A percentile compares a stretch with the other conserved stretches of the same genome.
Evolutionary conservation across 2,888 invertebrate species (phyloP).

Genomic region (Sarcophaga variegata): DNA sequence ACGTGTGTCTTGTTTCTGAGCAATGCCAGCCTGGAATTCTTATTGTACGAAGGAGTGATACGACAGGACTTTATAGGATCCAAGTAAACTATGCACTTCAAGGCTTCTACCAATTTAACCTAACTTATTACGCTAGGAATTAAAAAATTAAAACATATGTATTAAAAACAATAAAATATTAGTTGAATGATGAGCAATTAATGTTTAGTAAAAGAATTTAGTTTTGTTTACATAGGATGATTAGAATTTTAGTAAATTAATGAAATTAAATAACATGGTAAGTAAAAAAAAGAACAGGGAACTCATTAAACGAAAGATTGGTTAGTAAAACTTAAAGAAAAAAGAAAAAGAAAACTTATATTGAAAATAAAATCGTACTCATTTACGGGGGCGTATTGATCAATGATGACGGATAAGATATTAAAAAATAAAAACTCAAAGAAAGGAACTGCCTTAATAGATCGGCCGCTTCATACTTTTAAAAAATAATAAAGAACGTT

Average conservation of each 20-base stretch:
- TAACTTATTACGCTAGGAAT: no score
- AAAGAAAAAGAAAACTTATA: not conserved
- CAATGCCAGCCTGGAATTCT: no score
- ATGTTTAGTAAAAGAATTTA: no score
- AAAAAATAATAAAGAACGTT: conserved; percentile 17
- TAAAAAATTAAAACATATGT: not conserved
- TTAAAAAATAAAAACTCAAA: conserved; percentile 4
- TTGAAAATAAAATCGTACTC: conserved; percentile 50
- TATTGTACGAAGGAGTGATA: no score
- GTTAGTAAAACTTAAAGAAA: not conserved
- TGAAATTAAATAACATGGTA: not conserved
- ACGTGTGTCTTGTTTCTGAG: no score
- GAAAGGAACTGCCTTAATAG: conserved; percentile 13
- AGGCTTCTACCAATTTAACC: no score
- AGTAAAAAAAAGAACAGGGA: not conserved
- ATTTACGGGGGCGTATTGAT: not conserved
- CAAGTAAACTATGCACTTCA: no score
- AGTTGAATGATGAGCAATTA: not conserved
- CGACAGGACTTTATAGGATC: no score
- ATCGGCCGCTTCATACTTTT: no score
- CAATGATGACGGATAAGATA: no score
- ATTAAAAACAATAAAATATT: not conserved
- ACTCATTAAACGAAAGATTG: not conserved
- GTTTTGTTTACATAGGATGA: no score
- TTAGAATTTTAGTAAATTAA: not conserved